Percentiles rank a stretch among this genome's conserved stretches.
These are phyloP conservation scores for Pocillopora grandis DNA, from an alignment of 92 coral and sea anemone genomes.

Conservation along the genomic window DNA sequence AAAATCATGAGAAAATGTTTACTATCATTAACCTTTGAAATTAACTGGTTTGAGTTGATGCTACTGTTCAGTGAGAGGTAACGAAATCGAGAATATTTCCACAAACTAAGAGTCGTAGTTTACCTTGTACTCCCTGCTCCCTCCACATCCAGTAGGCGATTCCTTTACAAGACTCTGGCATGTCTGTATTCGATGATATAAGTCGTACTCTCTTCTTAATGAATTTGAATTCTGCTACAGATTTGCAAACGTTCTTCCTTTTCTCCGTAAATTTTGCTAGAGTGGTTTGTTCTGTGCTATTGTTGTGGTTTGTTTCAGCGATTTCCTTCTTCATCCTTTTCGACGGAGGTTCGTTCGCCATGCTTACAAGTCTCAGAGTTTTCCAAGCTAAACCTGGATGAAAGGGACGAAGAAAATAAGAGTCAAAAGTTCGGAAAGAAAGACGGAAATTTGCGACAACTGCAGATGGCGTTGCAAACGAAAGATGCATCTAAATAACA, in stretches of 20 bases:
- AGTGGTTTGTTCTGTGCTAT: conserved; percentile 1
- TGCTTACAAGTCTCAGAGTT: background rate
- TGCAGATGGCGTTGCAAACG: conserved; percentile 1
- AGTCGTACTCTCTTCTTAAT: conserved; percentile 76
- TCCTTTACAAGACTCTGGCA: conserved; percentile 51
- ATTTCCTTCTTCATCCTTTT: conserved; percentile 36
- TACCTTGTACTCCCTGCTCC: conserved; percentile 81
- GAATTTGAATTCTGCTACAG: conserved; percentile 63
- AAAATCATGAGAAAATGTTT: too few species aligned
- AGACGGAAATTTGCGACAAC: background rate
- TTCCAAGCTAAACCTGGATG: background rate
- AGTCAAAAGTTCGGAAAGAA: background rate
- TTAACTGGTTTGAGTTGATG: too few species aligned
- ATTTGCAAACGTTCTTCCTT: conserved; percentile 49
- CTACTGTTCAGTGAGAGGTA: too few species aligned
- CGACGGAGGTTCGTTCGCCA: conserved; percentile 51
- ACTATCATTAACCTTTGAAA: too few species aligned
- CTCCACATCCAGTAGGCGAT: conserved; percentile 88
- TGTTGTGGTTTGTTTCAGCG: background rate
- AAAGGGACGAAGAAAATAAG: background rate
- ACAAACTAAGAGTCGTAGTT: background rate
- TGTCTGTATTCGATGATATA: conserved; percentile 41
- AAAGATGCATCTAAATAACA: too few species aligned
- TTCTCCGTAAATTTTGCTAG: conserved; percentile 42
- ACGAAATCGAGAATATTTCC: too few species aligned